Conservation (phyloP, 2,113 vertebrate species). For the Labeo rohita region DNA sequence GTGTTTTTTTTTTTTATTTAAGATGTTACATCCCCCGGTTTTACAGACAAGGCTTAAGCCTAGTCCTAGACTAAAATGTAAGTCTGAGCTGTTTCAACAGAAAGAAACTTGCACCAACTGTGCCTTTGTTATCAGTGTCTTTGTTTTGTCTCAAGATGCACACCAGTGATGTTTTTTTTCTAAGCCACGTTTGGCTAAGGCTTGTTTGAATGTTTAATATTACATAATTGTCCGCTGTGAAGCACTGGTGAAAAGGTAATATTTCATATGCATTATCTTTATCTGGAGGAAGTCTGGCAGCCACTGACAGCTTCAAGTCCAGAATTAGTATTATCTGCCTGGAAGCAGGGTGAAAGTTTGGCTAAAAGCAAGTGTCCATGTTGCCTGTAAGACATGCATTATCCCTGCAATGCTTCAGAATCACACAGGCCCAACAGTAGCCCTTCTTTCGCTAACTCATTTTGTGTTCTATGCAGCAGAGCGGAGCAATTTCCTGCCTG, state of each 20-base stretch:
- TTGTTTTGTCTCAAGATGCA: too few relatives aligned
- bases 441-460: conserved; percentile 15
- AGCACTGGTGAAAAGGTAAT: background rate
- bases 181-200: too few relatives aligned
- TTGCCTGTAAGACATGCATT: conserved; percentile 9
- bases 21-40: too few relatives aligned
- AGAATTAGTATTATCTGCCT: background rate
- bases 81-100: too few relatives aligned
- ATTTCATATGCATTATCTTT: background rate
- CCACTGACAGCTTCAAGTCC: conserved; percentile 10
- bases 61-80: too few relatives aligned
- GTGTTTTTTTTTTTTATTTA: too few relatives aligned
- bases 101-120: too few relatives aligned
- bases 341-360: conserved; percentile 7
- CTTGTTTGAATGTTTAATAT: too few relatives aligned
- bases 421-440: conserved; percentile 29
- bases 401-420: conserved; percentile 9
- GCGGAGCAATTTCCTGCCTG: conserved; percentile 49
- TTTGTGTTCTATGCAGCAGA: conserved; percentile 41
- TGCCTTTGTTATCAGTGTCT: too few relatives aligned
- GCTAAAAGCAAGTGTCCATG: background rate
- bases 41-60: too few relatives aligned
- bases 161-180: too few relatives aligned
- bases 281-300: background rate
- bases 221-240: too few relatives aligned